Evolutionary conservation across 2,113 vertebrate species (phyloP).

Genomic region (Rana temporaria): DNA sequence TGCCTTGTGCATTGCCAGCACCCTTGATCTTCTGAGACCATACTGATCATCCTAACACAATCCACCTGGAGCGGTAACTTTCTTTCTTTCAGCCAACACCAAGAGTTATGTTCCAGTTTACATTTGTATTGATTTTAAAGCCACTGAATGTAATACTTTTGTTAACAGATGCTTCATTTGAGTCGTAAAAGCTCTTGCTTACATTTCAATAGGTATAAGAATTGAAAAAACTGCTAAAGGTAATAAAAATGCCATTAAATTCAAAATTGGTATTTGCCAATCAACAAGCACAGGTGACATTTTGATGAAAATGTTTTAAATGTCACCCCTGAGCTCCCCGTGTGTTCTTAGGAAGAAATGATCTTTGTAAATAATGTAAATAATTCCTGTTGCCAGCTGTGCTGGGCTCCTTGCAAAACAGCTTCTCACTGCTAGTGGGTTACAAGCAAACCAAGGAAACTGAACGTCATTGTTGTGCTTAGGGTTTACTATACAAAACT

Average conservation of each 20-base stretch:
- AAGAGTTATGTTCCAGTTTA: constrained; percentile 15
- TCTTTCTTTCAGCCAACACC: too few species aligned
- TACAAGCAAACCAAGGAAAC: too few species aligned
- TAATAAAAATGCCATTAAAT: constrained; percentile 19
- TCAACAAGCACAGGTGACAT: constrained; percentile 24
- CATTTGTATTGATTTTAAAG: constrained; percentile 30
- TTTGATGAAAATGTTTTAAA: constrained; percentile 22
- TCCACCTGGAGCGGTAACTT: too few species aligned
- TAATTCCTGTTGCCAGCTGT: not conserved
- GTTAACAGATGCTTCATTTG: constrained; percentile 2
- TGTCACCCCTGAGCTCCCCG: not conserved
- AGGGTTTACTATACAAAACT: too few species aligned
- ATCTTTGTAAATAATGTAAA: not conserved
- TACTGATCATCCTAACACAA: too few species aligned
- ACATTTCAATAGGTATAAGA: not conserved
- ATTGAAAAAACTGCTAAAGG: not conserved
- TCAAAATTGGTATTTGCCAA: constrained; percentile 16
- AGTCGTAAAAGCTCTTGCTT: not conserved
- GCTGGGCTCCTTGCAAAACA: not conserved
- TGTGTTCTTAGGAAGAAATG: constrained; percentile 3
- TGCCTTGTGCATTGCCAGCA: too few species aligned
- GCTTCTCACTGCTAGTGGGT: too few species aligned
- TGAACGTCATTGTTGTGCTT: too few species aligned
- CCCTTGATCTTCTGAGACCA: too few species aligned
- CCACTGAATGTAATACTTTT: constrained; percentile 1